Conservation (phyloP, 2,113 vertebrate genomes). For the Benitochromis conjunctus region DNA sequence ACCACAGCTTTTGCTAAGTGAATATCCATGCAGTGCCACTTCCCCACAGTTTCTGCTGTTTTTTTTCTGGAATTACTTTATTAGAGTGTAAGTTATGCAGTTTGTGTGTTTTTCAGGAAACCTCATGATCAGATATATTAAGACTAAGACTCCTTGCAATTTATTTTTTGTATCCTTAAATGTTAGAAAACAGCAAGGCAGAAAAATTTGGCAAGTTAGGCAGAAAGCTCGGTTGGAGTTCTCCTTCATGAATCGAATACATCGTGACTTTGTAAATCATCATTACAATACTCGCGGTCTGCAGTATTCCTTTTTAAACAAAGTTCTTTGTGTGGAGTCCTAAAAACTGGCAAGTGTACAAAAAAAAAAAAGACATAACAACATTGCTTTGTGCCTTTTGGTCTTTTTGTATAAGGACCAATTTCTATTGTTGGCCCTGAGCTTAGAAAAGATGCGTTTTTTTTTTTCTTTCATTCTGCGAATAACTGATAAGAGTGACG, state of each 20-base stretch:
- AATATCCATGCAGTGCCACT: background rate
- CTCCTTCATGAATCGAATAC: background rate
- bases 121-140: background rate
- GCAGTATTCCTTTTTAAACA: background rate
- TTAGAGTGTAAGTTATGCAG: background rate
- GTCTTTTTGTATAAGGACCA: background rate
- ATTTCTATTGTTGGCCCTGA: background rate
- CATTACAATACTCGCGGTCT: background rate
- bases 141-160: background rate
- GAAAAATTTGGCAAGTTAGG: background rate
- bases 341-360: background rate
- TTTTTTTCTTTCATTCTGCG: background rate
- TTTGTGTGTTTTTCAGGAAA: background rate
- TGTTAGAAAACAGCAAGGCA: background rate
- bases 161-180: background rate
- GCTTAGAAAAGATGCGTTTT: background rate
- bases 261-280: background rate
- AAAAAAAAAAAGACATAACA: background rate
- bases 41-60: background rate
- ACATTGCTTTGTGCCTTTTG: background rate
- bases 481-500: background rate
- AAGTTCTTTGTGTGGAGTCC: background rate
- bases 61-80: background rate
- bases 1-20: background rate
- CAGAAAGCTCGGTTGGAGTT: background rate